A percentile compares a stretch with the other conserved stretches of the same genome.
Conservation (phyloP, 2,888 invertebrate species). For the Chloroclysta siterata region DNA sequence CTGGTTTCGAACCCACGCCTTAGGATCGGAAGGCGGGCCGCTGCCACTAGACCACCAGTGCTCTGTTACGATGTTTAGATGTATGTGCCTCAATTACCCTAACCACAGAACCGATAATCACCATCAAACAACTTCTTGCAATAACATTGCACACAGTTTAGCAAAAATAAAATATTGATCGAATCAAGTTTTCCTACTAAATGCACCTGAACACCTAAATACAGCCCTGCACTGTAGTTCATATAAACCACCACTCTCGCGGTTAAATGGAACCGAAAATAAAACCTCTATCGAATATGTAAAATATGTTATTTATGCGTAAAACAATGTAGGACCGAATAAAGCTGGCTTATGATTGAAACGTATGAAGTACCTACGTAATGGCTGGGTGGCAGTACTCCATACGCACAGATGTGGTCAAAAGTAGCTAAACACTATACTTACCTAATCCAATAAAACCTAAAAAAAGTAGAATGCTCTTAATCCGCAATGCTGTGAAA, state of each 20-base stretch:
- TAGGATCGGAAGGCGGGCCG: too few relatives aligned
- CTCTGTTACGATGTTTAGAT: too few relatives aligned
- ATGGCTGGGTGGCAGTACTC: slow-evolving; percentile 12
- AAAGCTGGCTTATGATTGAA: slow-evolving; percentile 44
- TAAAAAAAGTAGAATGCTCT: too few relatives aligned
- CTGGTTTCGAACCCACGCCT: too few relatives aligned
- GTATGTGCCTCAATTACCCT: too few relatives aligned
- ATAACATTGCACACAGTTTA: too few relatives aligned
- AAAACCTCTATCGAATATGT: slow-evolving; percentile 44
- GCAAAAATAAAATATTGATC: too few relatives aligned
- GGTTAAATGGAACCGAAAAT: slow-evolving; percentile 57
- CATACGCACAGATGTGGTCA: not conserved
- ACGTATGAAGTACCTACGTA: slow-evolving; percentile 35
- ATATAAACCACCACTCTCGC: slow-evolving; percentile 39
- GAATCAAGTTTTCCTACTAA: too few relatives aligned
- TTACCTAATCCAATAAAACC: not conserved
- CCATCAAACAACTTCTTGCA: too few relatives aligned
- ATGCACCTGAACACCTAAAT: slow-evolving; percentile 29
- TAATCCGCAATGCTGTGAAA: too few relatives aligned
- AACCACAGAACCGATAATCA: too few relatives aligned
- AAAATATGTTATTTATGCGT: slow-evolving; percentile 44
- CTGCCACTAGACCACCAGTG: too few relatives aligned
- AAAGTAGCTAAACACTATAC: not conserved
- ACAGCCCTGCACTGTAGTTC: slow-evolving; percentile 36
- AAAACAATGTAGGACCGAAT: slow-evolving; percentile 42